Evolutionary conservation across 2,888 invertebrate species (phyloP).

Genomic region (Philonicus albiceps): DNA sequence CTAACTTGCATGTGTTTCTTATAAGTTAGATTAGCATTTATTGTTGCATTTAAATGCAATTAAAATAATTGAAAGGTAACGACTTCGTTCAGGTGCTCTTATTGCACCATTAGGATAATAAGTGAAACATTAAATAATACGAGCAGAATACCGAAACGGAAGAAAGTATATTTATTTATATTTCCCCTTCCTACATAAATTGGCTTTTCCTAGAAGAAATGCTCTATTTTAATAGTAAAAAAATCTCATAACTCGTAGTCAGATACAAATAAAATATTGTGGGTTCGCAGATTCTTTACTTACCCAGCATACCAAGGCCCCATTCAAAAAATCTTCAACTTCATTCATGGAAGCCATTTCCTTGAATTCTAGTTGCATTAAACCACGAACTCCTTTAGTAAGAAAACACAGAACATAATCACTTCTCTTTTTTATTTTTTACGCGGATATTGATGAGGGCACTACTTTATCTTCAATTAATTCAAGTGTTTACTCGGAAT

Average conservation of each 20-base stretch:
- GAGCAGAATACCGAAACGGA: background rate
- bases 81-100: background rate
- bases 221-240: background rate
- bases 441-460: background rate
- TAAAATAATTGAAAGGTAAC: background rate
- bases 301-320: slow-evolving; percentile 88
- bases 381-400: background rate
- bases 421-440: background rate
- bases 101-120: background rate
- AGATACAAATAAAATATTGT: background rate
- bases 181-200: background rate
- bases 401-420: background rate
- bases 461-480: background rate
- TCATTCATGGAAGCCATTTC: slow-evolving; percentile 67
- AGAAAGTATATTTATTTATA: background rate
- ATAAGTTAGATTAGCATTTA: background rate
- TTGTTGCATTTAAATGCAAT: background rate
- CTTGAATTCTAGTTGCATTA: background rate
- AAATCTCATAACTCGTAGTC: background rate
- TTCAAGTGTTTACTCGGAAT: background rate
- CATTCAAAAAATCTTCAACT: slow-evolving; percentile 83
- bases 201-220: background rate
- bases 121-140: background rate
- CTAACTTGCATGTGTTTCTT: background rate
- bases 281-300: slow-evolving; percentile 57